These are phyloP conservation scores for Pollachius pollachius DNA, from an alignment of 2,113 vertebrate genomes.

Conservation along the genomic window DNA sequence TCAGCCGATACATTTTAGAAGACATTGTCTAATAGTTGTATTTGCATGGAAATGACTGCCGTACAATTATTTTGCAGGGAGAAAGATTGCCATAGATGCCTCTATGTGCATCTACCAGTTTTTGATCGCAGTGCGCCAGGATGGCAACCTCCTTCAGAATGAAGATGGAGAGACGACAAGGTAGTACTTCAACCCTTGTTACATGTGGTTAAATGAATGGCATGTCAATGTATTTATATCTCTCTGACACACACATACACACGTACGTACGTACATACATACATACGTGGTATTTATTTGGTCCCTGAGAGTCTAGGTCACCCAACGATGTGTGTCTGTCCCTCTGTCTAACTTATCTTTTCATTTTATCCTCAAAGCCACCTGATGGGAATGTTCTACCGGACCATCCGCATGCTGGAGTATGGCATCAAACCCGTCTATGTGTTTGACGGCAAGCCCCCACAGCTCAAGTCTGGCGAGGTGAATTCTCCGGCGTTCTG, in stretches of 20 bases:
- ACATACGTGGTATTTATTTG: not conserved
- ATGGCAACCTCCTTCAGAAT: constrained; percentile 87
- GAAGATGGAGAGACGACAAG: constrained; percentile 95
- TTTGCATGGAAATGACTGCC: not conserved
- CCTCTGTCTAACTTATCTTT: too few relatives aligned
- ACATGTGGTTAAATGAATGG: not conserved
- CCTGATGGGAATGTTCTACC: constrained; percentile 98
- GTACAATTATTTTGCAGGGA: constrained; percentile 53
- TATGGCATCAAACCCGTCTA: constrained; percentile 93
- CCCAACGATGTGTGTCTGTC: too few relatives aligned
- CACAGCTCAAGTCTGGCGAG: constrained; percentile 90
- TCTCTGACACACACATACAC: too few relatives aligned
- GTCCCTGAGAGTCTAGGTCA: too few relatives aligned
- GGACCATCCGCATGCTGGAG: constrained; percentile 95
- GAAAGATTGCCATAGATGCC: constrained; percentile 94
- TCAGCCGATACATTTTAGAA: too few relatives aligned
- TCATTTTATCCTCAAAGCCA: constrained; percentile 69
- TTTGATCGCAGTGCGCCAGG: constrained; percentile 93
- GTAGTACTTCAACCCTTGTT: constrained; percentile 37
- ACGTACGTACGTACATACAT: too few relatives aligned
- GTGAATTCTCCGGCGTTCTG: constrained; percentile 53
- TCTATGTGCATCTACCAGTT: constrained; percentile 99
- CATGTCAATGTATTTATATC: not conserved
- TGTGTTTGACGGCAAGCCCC: constrained; percentile 94
- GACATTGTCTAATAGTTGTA: too few relatives aligned